Base-by-base conservation (phyloP, 2,113 vertebrate species). In the Phocoena sinus region DNA sequence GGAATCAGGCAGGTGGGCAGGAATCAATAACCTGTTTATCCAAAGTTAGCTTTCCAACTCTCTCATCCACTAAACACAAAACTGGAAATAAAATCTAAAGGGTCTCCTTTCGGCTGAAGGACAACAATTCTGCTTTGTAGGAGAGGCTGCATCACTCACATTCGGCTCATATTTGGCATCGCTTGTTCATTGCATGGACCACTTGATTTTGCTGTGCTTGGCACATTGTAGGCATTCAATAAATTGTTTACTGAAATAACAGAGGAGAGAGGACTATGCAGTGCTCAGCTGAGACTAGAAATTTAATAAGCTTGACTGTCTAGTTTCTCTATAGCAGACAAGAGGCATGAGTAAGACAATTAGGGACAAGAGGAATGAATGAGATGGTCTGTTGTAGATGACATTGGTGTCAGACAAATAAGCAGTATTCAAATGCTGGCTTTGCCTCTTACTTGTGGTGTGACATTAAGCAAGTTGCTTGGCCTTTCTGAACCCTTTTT, bases 141-240 rank as follows among this genome's bases (percentile, higher is more conserved):
- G 23, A 84, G 58, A 71, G 53, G 12, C 36, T 17, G 1, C 2
- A n/a, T 10, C 31, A 58, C 76, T 87, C 26, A 12, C 41, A 47
- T 38, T 31, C 91, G 15, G 20, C 20, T 58, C 20, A 58, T 2
- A 58, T 58, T 21, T 58, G 20, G 56, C 7, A 21, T 58, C 0
- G 0, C 63, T 79, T 36, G 18, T 73, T 96, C 80, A 31, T 6
- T 76, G 1, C 2, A 28, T 25, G 18, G 14, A 3, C 10, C 77
- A 77, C 36, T 89, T 89, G 82, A 20, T 77, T 67, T 92, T 89
- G 95, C 71, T 94, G 83, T 67, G n/a, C n/a, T 50, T 84, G n/a
- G 56, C 56, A 94, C 31, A 36, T 33, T n/a, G 4, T 25, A 79
- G 65, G 14, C 12, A 87, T 73, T 80, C 36, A 50, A 13, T 71